Evolutionary conservation across 2,113 vertebrate genomes (phyloP), one percentile per base, ranked within the genome.

Genomic region (Rhinichthys klamathensis): DNA sequence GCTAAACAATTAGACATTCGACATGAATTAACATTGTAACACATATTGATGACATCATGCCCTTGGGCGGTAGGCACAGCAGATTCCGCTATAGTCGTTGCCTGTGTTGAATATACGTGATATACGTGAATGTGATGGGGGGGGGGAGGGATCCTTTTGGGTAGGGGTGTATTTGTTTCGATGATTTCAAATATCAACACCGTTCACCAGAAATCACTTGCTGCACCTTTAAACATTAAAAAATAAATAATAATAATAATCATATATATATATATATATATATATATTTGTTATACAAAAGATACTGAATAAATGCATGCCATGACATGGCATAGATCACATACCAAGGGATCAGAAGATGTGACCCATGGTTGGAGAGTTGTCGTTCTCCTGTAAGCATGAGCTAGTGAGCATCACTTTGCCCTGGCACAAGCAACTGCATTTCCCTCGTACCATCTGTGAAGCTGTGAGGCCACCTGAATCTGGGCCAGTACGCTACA

Each of bases 381-480:
- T 79, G 65, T 56, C 7, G 5, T 81, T 65, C 44, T 63, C 46
- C 65, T 32, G 18, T 25, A 38, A 58, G 74, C 73, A 77, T 32
- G 46, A 58, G 82, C 63, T 38, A 70, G 60, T 83, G 23, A 83
- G 75, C 74, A 79, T 35, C 73, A 61, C 74, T 83, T 70, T 78
- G 80, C 30, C 67, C 61, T 81, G 79, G 76, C 80, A 86, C 25
- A 77, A 78, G 49, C 16, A 25, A 74, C 87, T 86, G 61, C 30
- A 80, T 69, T 65, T 88, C 75, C 30, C 32, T 84, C 6, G 44
- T 56, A 80, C 80, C 85, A 84, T 80, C 84, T 88, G 65, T 84
- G 77, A 67, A 83, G 27, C 76, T 61, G 74, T 65, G 7, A 81
- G 76, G 81, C 41, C 65, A 81, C 84, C 27, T 16, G 30, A 84